Base-by-base conservation (phyloP, 2,113 vertebrate genomes). In the Taurulus bubalis region DNA sequence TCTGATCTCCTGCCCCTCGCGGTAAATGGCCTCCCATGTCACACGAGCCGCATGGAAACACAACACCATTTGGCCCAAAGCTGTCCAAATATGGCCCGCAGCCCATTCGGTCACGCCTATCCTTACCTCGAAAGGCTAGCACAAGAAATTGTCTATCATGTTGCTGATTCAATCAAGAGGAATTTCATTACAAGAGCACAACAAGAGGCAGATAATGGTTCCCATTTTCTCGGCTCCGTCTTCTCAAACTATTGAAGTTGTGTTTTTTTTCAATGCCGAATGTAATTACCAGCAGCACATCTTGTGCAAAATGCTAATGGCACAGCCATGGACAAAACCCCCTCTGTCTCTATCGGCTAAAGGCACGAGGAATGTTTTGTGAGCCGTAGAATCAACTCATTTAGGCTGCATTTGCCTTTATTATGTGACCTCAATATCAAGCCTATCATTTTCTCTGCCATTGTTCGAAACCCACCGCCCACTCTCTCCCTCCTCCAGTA, bases 351-450 rank as follows among this genome's bases (percentile, higher is more conserved):
- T 16, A n/a, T 2, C 51, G 66, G 69, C 64, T 2, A 18, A 53
- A 14, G 56, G 71, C 47, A 65, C 40, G 18, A 34, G 22, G 56
- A 55, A 28, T 40, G 56, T 79, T 62, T 78, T 82, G 55, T 69
- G 68, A 64, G 71, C 70, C 80, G 77, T 64, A 77, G 83, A 90
- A 93, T 88, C 77, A 82, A 83, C 70, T 89, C 91, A 70, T 84
- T 84, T 75, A 67, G 56, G 69, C 75, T 80, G 77, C 83, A 69
- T 87, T 89, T 90, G 82, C 85, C 75, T 84, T 83, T 77, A 88
- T 91, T 81, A 83, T 56, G 42, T 85, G 70, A 89, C 93, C 92
- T 90, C 85, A 88, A 86, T 89, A 89, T 77, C 75, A 88, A 89
- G 75, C 79, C 75, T 79, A 84, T 87, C 78, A 83, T 91, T 82